A percentile compares a stretch with the other conserved stretches of the same genome.
These are phyloP conservation scores for Coendou prehensilis DNA, from an alignment of 2,797 vertebrate species.

Conservation along the genomic window DNA sequence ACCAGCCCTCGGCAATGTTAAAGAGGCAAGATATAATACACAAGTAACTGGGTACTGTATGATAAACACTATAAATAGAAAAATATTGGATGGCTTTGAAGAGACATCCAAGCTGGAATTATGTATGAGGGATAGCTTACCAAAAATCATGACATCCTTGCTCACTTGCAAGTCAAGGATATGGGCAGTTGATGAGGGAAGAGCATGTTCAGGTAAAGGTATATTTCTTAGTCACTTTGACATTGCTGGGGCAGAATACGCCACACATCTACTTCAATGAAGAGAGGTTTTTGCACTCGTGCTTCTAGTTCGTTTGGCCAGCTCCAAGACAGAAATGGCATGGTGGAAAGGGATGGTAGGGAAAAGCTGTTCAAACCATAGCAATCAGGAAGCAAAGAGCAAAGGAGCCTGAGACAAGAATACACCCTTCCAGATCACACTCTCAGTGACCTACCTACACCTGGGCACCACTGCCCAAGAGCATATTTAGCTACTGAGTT, in stretches of 20 bases:
- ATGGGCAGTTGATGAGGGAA: neutral
- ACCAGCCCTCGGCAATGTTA: neutral
- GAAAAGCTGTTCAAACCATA: neutral
- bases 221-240: neutral
- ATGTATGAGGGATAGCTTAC: neutral
- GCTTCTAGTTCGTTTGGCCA: neutral
- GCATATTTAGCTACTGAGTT: neutral
- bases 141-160: neutral
- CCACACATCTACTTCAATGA: neutral
- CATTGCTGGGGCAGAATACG: neutral
- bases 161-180: neutral
- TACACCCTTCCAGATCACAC: neutral
- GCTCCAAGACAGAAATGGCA: neutral
- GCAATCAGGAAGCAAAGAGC: neutral
- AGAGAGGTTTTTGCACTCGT: neutral
- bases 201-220: neutral
- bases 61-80: neutral
- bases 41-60: neutral
- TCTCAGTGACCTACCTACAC: neutral
- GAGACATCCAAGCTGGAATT: neutral
- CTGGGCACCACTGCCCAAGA: neutral
- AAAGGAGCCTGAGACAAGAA: neutral
- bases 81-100: neutral
- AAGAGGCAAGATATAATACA: neutral
- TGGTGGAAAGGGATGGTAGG: neutral